These are phyloP conservation scores for Teleogryllus oceanicus DNA, from an alignment of 2,888 invertebrate genomes.

Conservation along the genomic window DNA sequence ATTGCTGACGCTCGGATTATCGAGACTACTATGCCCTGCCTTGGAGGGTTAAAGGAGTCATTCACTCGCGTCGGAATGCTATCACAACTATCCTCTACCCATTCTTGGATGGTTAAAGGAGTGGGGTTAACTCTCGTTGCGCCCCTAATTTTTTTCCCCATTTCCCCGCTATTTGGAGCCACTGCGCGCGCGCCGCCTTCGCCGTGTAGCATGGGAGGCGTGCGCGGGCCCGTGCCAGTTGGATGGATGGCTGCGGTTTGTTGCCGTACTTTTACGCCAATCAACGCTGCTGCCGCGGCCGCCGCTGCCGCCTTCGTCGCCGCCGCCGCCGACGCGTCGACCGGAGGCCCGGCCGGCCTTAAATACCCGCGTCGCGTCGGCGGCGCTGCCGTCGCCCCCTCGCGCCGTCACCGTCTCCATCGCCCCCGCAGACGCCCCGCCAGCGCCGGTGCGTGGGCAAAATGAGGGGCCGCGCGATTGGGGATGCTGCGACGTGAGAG, in stretches of 20 bases:
- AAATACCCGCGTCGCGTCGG: constrained; percentile 6
- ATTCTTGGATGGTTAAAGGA: no score
- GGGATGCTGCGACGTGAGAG: no score
- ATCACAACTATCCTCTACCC: no score
- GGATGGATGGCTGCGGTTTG: constrained; percentile 18
- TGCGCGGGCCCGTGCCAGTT: not conserved
- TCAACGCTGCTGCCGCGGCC: constrained; percentile 18
- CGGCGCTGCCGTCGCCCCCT: not conserved
- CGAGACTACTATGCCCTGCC: no score
- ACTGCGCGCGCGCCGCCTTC: not conserved
- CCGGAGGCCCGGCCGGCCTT: not conserved
- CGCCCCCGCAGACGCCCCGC: not conserved
- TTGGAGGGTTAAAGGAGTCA: no score
- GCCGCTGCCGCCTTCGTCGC: not conserved
- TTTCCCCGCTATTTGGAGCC: not conserved
- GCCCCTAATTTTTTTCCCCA: no score
- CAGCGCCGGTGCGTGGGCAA: not conserved
- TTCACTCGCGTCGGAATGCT: no score
- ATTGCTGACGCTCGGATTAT: no score
- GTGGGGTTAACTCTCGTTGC: no score
- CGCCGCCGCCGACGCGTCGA: not conserved
- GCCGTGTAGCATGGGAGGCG: not conserved
- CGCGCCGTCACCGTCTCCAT: not conserved
- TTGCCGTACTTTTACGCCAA: constrained; percentile 18
- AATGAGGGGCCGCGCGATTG: no score